Evolutionary conservation across 1,140 invertebrate species (phyloP), one percentile per base, ranked within the genome.

Genomic region (Saccostrea cuccullata): DNA sequence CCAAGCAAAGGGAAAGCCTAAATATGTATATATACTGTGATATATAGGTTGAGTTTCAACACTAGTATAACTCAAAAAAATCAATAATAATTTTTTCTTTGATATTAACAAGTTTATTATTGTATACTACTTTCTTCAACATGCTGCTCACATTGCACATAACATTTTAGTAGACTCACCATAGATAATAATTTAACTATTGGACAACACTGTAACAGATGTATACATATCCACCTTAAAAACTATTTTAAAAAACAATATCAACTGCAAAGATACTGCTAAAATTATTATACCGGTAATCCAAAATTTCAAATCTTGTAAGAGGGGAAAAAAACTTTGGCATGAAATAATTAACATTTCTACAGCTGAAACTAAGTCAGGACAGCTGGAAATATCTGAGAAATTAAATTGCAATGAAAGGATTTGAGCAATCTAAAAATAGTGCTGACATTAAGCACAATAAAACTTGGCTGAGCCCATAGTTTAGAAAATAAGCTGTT

Each of bases 81-180:
- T 47, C 47, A 47, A 47, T 47, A 9, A 47, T 9, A 64, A 5
- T 15, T 64, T 64, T 17, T 77, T 15, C 26, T 77, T 77, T 77
- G 26, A 30, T 77, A 77, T 77, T 17, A 77, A 77, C 70, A 77
- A 77, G 23, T 77, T 36, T 77, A 77, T 77, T 30, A 30, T 11
- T 30, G 26, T 77, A 26, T 77, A 26, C 70, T 77, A 77, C 70
- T 77, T 77, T 36, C 26, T 26, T 77, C 70, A 77, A 77, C 70
- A 77, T 30, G 23, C 70, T 77, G 70, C 70, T 30, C 70, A 77
- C 70, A 77, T 36, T 77, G 70, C 70, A 77, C 70, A 36, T 77
- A 77, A 77, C 70, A 77, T 77, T 30, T 77, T 36, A 77, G 70
- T 77, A 12, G 30, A 36, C 26, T 77, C 30, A 77, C 70, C 70